phyloP scores from a whole-genome alignment of 2,113 vertebrate genomes.

The Zosterops lateralis region DNA sequence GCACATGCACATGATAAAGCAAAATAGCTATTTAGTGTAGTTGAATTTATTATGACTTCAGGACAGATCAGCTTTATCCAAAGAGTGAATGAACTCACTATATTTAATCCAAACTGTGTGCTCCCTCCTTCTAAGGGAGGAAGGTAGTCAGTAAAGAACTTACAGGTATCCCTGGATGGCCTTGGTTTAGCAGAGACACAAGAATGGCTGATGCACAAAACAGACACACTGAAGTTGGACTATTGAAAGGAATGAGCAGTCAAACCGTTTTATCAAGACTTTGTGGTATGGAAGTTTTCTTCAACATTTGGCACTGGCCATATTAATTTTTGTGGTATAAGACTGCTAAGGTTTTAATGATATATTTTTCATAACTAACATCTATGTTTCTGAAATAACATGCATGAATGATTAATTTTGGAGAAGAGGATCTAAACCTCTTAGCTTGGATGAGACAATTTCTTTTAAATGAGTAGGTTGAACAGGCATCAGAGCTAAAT shows the following conservation, averaged over 20 bases:
- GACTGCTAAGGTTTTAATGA: background rate
- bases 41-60: background rate
- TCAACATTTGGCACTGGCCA: background rate
- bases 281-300: background rate
- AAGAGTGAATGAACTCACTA: background rate
- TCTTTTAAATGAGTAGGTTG: slow-evolving; percentile 53
- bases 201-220: background rate
- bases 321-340: background rate
- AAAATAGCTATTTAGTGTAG: background rate
- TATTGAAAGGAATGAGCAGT: background rate
- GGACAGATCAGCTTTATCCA: background rate
- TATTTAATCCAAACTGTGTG: background rate
- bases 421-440: background rate
- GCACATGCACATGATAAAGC: background rate
- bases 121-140: background rate
- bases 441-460: slow-evolving; percentile 51
- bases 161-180: background rate
- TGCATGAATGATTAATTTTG: background rate
- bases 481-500: slow-evolving; percentile 66
- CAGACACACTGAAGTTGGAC: background rate
- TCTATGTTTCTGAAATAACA: background rate
- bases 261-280: background rate
- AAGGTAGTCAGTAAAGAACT: background rate
- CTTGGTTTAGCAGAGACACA: background rate
- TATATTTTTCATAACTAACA: background rate